Evolutionary conservation across 2,113 vertebrate genomes (phyloP).

Genomic region (Oxygymnocypris stewartii): DNA sequence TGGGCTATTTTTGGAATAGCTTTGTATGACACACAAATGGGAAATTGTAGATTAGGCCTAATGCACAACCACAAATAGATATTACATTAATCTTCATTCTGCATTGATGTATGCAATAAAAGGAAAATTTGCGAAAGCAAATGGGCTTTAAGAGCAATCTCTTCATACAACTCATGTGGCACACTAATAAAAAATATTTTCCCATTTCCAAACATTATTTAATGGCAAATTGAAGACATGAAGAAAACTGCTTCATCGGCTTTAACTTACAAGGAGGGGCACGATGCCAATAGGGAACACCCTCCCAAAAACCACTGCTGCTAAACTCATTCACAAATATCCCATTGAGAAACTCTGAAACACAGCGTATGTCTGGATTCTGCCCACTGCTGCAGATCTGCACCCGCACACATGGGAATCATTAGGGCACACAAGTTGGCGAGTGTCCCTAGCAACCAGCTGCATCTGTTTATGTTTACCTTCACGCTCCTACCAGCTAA

Average conservation of each 20-base stretch:
- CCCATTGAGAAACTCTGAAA: conserved; percentile 64
- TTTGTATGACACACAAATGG: background rate
- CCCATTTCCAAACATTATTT: background rate
- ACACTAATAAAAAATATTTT: background rate
- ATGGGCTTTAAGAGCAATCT: conserved; percentile 1
- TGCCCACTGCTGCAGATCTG: conserved; percentile 63
- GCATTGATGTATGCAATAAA: background rate
- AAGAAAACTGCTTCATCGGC: conserved; percentile 35
- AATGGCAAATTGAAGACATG: conserved; percentile 5
- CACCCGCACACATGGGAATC: conserved; percentile 73
- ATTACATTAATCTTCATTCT: background rate
- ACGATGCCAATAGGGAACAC: conserved; percentile 39
- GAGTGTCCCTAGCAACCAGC: conserved; percentile 76
- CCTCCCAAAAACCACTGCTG: conserved; percentile 44
- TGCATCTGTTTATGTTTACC: conserved; percentile 83
- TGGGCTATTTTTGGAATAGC: background rate
- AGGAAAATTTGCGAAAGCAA: background rate
- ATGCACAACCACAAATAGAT: background rate
- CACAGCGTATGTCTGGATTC: too few relatives aligned
- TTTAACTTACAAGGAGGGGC: conserved; percentile 20
- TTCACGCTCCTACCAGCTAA: conserved; percentile 72
- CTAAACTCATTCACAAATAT: conserved; percentile 73
- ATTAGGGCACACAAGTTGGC: conserved; percentile 75
- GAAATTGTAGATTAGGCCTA: background rate
- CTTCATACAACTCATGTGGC: conserved; percentile 4